Conservation (phyloP, 2,888 invertebrate genomes). For the Philaethria dido region DNA sequence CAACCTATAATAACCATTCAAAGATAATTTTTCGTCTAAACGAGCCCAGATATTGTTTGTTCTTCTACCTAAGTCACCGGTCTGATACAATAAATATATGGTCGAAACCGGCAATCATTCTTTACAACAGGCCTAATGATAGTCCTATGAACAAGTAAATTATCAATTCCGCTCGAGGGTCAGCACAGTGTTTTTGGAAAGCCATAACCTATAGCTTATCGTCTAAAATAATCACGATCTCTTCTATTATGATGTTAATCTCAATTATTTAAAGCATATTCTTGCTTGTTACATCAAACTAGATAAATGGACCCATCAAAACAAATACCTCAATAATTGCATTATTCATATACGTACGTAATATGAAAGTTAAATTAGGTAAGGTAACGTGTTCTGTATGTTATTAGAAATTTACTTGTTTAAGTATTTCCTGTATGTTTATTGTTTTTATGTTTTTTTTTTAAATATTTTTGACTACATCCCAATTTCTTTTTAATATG, state of each 20-base stretch:
- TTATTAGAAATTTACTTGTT: background rate
- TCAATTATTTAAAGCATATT: constrained; percentile 47
- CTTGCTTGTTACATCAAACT: constrained; percentile 43
- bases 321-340: constrained; percentile 27
- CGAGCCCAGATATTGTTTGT: constrained; percentile 81
- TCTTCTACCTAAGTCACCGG: constrained; percentile 71
- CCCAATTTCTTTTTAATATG: too few relatives aligned
- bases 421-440: background rate
- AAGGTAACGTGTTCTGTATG: constrained; percentile 7
- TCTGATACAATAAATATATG: constrained; percentile 67
- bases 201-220: constrained; percentile 70
- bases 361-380: constrained; percentile 11
- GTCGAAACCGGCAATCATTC: constrained; percentile 77
- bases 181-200: constrained; percentile 73
- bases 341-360: constrained; percentile 23
- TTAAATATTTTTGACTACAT: too few relatives aligned
- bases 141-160: constrained; percentile 81
- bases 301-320: constrained; percentile 30
- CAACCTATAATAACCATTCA: constrained; percentile 68
- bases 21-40: constrained; percentile 73
- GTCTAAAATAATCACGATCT: constrained; percentile 57
- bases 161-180: constrained; percentile 81
- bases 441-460: too few relatives aligned
- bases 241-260: constrained; percentile 54
- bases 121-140: constrained; percentile 77